Evolutionary conservation across 2,888 invertebrate genomes (phyloP), one percentile per base, ranked within the genome.

Genomic region (Tanaodytes sp.): DNA sequence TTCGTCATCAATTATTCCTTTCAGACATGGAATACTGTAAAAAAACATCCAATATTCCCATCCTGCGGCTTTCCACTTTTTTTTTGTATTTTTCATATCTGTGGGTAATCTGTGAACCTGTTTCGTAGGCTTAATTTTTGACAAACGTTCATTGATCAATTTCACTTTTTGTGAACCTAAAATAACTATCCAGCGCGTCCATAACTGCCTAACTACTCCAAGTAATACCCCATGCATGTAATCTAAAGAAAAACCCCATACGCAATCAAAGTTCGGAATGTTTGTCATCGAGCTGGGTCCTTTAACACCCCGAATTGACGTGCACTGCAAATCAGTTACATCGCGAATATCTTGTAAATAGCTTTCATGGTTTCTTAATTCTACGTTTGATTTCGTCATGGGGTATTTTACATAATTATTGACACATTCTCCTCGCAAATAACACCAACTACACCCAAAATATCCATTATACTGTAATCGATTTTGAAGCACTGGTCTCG

Each of bases 241-340:
- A 27, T 27, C 27, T 5, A 40, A 6, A 16, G 12, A 19, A 5
- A n/a, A 40, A 2, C 46, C n/a, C 46, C 46, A 46, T n/a, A 46
- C n/a, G n/a, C 23, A 2, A 31, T 46, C 46, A 11, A 46, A 46
- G 15, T 46, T 18, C 18, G 30, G 31, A 46, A 46, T 20, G 3
- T 8, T 11, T n/a, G 45, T 31, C 31, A 46, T 31, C 8, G n/a
- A 11, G 11, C 45, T 46, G 1, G 15, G 15, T 5, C 45, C 45
- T 15, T 46, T 46, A 11, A 46, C 45, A 31, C 45, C 45, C 3
- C 18, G 30, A 15, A 30, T n/a, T 11, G 30, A 6, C 18, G 5
- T 2, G n/a, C 31, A 4, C 1, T 16, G 2, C 11, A 31, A 46
- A 30, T 18, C 16, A 16, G 9, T 31, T 1, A 30, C 16, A 30